These are phyloP conservation scores for Paragorgia papillata DNA, from an alignment of 92 coral and sea anemone species.

Conservation along the genomic window DNA sequence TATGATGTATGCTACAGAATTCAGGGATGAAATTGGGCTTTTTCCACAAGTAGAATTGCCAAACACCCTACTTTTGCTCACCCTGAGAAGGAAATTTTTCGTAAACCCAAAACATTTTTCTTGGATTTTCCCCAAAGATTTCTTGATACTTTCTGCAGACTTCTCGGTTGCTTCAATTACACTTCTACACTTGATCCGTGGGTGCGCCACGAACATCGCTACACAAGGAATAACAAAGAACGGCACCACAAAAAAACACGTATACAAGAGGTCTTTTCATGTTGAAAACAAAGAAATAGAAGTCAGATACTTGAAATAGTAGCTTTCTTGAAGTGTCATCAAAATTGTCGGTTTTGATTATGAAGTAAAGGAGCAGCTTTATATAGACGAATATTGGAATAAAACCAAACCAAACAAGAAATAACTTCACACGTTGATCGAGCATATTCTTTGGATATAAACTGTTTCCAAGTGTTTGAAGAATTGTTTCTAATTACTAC, in stretches of 20 bases:
- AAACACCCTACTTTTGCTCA: too few relatives aligned
- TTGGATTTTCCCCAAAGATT: too few relatives aligned
- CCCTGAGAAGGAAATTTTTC: too few relatives aligned
- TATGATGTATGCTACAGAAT: conserved; percentile 21
- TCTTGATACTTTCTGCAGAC: too few relatives aligned
- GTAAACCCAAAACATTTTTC: too few relatives aligned
- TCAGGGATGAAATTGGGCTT: too few relatives aligned
- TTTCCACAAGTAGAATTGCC: too few relatives aligned
- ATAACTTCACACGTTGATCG: conserved; percentile 21
- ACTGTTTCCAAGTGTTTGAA: too few relatives aligned
- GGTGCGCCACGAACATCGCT: too few relatives aligned
- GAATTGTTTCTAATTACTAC: too few relatives aligned
- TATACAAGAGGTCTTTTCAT: conserved; percentile 51
- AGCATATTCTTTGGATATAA: conserved; percentile 15
- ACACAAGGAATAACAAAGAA: conserved; percentile 40
- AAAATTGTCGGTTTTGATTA: conserved; percentile 42
- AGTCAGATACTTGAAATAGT: conserved; percentile 42
- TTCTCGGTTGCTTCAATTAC: too few relatives aligned
- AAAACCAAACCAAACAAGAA: conserved; percentile 45
- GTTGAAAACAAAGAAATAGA: conserved; percentile 47
- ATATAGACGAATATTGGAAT: conserved; percentile 54
- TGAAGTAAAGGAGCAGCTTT: conserved; percentile 45
- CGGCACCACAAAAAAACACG: conserved; percentile 44
- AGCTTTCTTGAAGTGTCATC: conserved; percentile 51
- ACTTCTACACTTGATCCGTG: too few relatives aligned